These are phyloP conservation scores for Calyptomena viridis DNA, from an alignment of 2,113 vertebrate genomes.

Conservation along the genomic window DNA sequence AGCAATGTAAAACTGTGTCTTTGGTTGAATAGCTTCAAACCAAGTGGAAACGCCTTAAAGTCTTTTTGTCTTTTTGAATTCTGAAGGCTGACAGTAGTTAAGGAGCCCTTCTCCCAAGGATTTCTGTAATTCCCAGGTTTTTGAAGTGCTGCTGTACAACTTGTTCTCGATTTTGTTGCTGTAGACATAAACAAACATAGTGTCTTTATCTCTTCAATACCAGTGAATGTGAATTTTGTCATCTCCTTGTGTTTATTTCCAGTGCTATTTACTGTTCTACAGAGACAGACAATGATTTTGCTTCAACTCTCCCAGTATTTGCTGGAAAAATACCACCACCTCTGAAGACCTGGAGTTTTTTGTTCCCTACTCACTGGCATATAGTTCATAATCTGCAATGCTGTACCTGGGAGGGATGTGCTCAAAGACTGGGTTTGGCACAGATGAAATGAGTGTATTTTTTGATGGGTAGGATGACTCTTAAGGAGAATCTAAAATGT, in stretches of 20 bases:
- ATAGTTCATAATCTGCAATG: neutral
- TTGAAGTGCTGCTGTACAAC: neutral
- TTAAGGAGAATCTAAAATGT: neutral
- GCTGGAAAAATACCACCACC: neutral
- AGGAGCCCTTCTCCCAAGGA: neutral
- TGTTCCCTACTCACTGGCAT: neutral
- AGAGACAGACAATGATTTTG: neutral
- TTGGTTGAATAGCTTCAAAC: neutral
- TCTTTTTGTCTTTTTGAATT: neutral
- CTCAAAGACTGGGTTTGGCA: neutral
- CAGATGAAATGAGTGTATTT: neutral
- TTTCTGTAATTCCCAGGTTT: neutral
- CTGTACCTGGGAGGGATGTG: neutral
- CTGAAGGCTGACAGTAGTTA: neutral
- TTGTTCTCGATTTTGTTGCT: neutral
- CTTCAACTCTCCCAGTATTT: neutral
- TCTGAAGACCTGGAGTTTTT: neutral
- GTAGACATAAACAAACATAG: neutral
- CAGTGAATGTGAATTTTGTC: neutral
- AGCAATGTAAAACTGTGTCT: neutral
- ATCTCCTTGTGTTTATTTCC: neutral
- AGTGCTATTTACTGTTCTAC: neutral
- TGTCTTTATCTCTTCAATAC: neutral
- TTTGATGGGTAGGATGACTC: neutral
- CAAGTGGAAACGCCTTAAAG: neutral